These are phyloP conservation scores for Gallinago jamesoni DNA, from an alignment of 2,113 vertebrate species.

Conservation along the genomic window DNA sequence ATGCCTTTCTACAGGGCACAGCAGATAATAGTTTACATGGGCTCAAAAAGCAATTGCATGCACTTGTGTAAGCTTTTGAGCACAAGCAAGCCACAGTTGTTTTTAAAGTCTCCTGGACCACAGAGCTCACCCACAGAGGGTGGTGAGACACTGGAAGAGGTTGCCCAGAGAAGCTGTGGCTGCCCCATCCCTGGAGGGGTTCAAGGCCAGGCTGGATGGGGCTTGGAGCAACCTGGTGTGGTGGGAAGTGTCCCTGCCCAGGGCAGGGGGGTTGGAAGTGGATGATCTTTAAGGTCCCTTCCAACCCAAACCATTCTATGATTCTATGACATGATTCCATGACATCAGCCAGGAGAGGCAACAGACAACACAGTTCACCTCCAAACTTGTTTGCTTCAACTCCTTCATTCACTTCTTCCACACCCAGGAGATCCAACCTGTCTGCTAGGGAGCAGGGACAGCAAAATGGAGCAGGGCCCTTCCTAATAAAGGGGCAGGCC, in stretches of 20 bases:
- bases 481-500: not conserved
- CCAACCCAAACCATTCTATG: too few species aligned
- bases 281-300: too few species aligned
- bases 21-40: not conserved
- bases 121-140: not conserved
- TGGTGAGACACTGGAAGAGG: too few species aligned
- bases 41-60: not conserved
- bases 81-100: not conserved
- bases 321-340: not conserved
- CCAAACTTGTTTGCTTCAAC: not conserved
- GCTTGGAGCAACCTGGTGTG: too few species aligned
- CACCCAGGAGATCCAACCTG: not conserved
- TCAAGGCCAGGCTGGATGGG: too few species aligned
- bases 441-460: not conserved
- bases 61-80: not conserved
- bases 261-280: too few species aligned
- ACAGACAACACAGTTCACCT: not conserved
- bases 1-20: not conserved
- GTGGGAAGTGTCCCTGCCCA: too few species aligned
- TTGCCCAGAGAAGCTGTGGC: too few species aligned
- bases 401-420: fast-evolving
- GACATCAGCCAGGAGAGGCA: not conserved
- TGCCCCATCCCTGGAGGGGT: too few species aligned
- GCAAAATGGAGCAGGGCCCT: not conserved
- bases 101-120: not conserved